These are phyloP conservation scores for Actinernus sp. DNA, from an alignment of 92 coral and sea anemone genomes.

Conservation along the genomic window DNA sequence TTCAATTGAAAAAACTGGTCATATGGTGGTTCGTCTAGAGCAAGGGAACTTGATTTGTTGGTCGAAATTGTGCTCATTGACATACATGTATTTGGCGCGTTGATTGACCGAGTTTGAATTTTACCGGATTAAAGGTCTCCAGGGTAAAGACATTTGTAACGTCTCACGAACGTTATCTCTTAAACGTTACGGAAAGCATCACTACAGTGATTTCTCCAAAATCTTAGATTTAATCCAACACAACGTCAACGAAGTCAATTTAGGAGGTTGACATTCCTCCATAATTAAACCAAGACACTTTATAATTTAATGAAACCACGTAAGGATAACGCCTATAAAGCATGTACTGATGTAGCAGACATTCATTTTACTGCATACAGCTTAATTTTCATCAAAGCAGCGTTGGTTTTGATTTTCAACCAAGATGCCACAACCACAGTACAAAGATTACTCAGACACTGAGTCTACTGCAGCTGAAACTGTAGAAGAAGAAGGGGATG, in stretches of 20 bases:
- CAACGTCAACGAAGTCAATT: no score
- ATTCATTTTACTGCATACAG: no score
- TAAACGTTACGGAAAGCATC: no score
- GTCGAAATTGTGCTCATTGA: not conserved
- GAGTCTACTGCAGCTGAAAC: constrained; percentile 18
- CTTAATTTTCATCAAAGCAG: not conserved
- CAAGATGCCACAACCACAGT: constrained; percentile 27
- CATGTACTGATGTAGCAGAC: not conserved
- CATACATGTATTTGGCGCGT: not conserved
- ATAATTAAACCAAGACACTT: no score
- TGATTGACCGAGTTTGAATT: not conserved
- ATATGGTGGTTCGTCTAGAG: not conserved
- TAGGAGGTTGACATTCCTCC: not conserved
- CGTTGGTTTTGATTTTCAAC: not conserved
- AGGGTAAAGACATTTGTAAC: no score
- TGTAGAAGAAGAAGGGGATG: constrained; percentile 38
- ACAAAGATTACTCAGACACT: constrained; percentile 20
- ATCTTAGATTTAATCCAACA: not conserved
- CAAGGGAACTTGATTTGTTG: not conserved
- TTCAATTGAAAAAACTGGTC: not conserved
- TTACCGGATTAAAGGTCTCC: not conserved
- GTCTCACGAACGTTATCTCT: no score
- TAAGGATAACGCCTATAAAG: not conserved
- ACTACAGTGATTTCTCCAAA: no score
- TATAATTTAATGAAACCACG: no score